Conservation (phyloP, 2,888 invertebrate species). For the Metellina segmentata region DNA sequence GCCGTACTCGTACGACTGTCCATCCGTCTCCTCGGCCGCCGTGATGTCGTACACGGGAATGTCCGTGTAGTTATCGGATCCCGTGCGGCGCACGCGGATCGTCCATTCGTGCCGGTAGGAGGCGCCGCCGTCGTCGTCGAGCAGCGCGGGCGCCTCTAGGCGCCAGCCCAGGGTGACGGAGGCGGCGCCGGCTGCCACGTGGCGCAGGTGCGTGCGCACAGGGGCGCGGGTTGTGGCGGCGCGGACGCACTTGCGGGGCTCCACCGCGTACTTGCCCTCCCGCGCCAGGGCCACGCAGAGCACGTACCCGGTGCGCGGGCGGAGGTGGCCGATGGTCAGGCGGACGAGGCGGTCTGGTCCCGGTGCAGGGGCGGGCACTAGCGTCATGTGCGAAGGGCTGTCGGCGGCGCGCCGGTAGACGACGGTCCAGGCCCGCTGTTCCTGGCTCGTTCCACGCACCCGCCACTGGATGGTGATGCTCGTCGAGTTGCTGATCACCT, state of each 20-base stretch:
- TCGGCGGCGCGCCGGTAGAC: constrained; percentile 61
- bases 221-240: background rate
- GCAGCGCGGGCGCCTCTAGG: constrained; percentile 1
- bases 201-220: background rate
- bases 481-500: constrained; percentile 30
- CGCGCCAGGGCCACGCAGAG: constrained; percentile 58
- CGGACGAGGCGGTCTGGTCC: constrained; percentile 3
- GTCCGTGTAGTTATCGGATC: constrained; percentile 54
- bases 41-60: constrained; percentile 71
- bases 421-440: constrained; percentile 48
- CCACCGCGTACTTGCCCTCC: constrained; percentile 58
- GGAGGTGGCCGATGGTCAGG: constrained; percentile 6
- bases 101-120: constrained; percentile 69
- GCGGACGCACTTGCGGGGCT: constrained; percentile 54
- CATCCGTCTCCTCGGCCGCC: constrained; percentile 20
- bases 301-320: constrained; percentile 46
- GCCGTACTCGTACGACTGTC: constrained; percentile 62
- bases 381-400: constrained; percentile 72
- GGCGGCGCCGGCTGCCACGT: constrained; percentile 38
- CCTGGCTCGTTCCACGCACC: background rate
- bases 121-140: background rate
- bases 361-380: constrained; percentile 3
- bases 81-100: constrained; percentile 48
- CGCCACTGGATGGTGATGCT: constrained; percentile 58
- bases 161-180: constrained; percentile 54